Conservation (phyloP, 2,888 invertebrate species). For the Phyto melanocephala region DNA sequence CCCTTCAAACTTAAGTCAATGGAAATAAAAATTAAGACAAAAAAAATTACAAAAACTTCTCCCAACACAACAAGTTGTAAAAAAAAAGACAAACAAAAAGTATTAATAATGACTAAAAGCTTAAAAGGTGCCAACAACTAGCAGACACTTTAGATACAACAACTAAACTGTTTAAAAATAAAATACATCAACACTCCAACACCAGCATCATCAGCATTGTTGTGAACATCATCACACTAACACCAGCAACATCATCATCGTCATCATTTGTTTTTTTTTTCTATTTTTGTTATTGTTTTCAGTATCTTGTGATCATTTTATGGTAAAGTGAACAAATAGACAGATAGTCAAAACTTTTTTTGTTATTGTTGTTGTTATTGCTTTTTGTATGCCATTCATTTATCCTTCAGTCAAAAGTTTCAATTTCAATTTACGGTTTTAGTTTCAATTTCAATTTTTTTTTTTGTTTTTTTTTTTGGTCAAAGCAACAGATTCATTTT, state of each 20-base stretch:
- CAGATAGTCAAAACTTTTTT: constrained; percentile 57
- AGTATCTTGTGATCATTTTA: constrained; percentile 44
- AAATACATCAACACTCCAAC: constrained; percentile 19
- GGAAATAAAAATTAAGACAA: neutral
- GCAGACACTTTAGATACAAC: constrained; percentile 59
- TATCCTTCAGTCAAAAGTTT: constrained; percentile 64
- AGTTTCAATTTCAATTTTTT: constrained; percentile 61
- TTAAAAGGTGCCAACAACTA: constrained; percentile 64
- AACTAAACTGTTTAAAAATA: constrained; percentile 17
- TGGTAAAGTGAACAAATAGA: constrained; percentile 52
- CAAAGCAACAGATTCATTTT: constrained; percentile 43
- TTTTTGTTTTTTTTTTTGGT: neutral
- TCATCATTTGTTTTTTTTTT: neutral
- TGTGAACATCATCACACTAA: neutral
- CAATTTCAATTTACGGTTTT: constrained; percentile 64
- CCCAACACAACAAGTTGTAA: constrained; percentile 40
- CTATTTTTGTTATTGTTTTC: neutral
- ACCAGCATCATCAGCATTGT: constrained; percentile 3
- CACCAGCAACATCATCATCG: constrained; percentile 10
- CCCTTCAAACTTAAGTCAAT: constrained; percentile 48
- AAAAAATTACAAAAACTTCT: constrained; percentile 5
- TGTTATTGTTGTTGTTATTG: constrained; percentile 10
- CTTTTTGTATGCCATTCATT: constrained; percentile 55
- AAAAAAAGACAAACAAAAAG: neutral
- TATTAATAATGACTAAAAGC: constrained; percentile 48